These are phyloP conservation scores for Aulostomus chinensis DNA, from an alignment of 2,797 vertebrate species.

Conservation along the genomic window DNA sequence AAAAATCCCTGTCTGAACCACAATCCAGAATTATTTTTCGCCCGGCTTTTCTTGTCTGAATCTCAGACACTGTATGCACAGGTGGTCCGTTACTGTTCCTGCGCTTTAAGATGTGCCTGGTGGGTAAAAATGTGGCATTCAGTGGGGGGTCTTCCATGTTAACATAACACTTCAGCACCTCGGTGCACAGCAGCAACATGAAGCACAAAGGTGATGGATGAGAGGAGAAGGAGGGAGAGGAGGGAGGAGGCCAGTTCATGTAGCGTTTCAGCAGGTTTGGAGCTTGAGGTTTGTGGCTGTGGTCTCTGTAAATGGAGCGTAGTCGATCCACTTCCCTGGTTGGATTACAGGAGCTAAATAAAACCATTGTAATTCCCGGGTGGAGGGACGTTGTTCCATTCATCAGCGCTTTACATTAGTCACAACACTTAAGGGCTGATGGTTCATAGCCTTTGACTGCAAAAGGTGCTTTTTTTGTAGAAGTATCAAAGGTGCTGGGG, in stretches of 20 bases:
- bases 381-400: slow-evolving; percentile 49
- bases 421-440: slow-evolving; percentile 44
- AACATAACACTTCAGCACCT: slow-evolving; percentile 55
- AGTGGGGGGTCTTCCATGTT: slow-evolving; percentile 52
- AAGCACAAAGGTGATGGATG: slow-evolving; percentile 45
- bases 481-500: slow-evolving; percentile 43
- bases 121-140: slow-evolving; percentile 29
- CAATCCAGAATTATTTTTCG: slow-evolving; percentile 37
- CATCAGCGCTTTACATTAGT: slow-evolving; percentile 51
- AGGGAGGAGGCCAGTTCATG: slow-evolving; percentile 42
- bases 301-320: slow-evolving; percentile 23
- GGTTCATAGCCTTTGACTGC: slow-evolving; percentile 42
- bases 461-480: slow-evolving; percentile 41
- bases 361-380: slow-evolving; percentile 49
- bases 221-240: slow-evolving; percentile 13
- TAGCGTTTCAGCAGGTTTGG: slow-evolving; percentile 35
- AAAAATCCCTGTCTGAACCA: slow-evolving; percentile 25
- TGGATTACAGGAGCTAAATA: slow-evolving; percentile 62
- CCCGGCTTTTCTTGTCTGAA: slow-evolving; percentile 47
- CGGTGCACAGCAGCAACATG: slow-evolving; percentile 17
- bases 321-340: slow-evolving; percentile 31
- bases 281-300: slow-evolving; percentile 45
- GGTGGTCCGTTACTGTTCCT: slow-evolving; percentile 33
- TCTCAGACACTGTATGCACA: slow-evolving; percentile 47
- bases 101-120: slow-evolving; percentile 9